Evolutionary conservation across 2,888 invertebrate genomes (phyloP).

Genomic region (Desoria tigrina): DNA sequence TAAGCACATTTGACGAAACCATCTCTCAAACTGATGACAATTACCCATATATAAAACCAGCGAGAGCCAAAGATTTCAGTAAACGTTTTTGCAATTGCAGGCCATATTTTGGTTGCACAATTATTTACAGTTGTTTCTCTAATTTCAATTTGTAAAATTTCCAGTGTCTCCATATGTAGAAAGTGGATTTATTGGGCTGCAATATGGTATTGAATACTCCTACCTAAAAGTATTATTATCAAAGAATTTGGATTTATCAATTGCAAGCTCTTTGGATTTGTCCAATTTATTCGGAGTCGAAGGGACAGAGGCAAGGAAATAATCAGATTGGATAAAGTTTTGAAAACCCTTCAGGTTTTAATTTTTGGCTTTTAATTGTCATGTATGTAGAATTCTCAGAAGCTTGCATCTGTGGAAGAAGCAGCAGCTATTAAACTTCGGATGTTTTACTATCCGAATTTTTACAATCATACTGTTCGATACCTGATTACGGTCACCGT

Average conservation of each 20-base stretch:
- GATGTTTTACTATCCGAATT: constrained; percentile 39
- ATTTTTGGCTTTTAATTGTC: background rate
- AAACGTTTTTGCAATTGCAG: constrained; percentile 11
- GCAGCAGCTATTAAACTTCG: constrained; percentile 20
- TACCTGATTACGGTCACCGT: constrained; percentile 19
- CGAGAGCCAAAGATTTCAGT: constrained; percentile 18
- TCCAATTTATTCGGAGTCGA: background rate
- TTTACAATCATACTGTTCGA: constrained; percentile 18
- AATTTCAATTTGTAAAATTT: constrained; percentile 4
- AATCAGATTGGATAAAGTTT: background rate
- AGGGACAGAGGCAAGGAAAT: background rate
- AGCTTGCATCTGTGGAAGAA: background rate
- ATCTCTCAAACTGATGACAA: constrained; percentile 29
- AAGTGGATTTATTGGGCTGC: constrained; percentile 45
- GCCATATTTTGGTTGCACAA: no score
- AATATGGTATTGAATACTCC: constrained; percentile 42
- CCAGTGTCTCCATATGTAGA: constrained; percentile 40
- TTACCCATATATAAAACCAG: constrained; percentile 35
- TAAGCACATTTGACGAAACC: constrained; percentile 32
- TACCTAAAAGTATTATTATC: background rate
- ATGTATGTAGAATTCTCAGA: background rate
- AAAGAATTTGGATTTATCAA: background rate
- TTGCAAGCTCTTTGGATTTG: background rate
- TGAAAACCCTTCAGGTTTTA: background rate
- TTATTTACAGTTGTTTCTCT: background rate